Evolutionary conservation across 2,888 invertebrate genomes (phyloP).

Genomic region (Agrenia bidenticulata): DNA sequence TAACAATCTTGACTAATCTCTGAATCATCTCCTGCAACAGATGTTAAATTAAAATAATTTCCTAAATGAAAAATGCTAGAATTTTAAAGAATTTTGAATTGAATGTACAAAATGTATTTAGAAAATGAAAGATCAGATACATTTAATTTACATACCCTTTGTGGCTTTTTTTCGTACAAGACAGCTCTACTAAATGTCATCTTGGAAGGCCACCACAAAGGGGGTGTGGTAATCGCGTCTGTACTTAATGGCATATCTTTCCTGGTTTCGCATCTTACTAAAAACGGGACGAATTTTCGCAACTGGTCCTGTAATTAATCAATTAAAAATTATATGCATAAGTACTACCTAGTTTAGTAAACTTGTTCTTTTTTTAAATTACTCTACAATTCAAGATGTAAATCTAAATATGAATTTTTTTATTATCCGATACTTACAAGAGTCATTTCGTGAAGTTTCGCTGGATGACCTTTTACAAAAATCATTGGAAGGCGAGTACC

Average conservation of each 20-base stretch:
- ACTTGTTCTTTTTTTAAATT: no score
- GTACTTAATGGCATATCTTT: background rate
- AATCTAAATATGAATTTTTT: no score
- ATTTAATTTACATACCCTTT: constrained; percentile 2
- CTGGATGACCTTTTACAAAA: constrained; percentile 22
- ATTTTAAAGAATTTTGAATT: no score
- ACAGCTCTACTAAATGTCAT: constrained; percentile 13
- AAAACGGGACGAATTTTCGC: constrained; percentile 19
- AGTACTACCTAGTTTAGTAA: no score
- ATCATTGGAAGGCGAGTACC: constrained; percentile 22
- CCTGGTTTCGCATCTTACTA: background rate
- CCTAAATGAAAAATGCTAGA: no score
- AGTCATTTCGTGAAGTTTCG: constrained; percentile 19
- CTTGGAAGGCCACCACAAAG: constrained; percentile 23
- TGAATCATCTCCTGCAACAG: constrained; percentile 8
- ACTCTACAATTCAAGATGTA: no score
- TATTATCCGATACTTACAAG: constrained; percentile 16
- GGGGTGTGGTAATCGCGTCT: background rate
- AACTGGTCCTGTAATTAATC: constrained; percentile 26
- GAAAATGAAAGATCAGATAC: no score
- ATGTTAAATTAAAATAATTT: no score
- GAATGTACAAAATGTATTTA: no score
- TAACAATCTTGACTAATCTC: background rate
- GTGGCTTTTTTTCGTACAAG: background rate
- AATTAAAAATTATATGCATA: no score